Base-by-base conservation (phyloP, 2,888 invertebrate genomes). In the Encarsia formosa region DNA sequence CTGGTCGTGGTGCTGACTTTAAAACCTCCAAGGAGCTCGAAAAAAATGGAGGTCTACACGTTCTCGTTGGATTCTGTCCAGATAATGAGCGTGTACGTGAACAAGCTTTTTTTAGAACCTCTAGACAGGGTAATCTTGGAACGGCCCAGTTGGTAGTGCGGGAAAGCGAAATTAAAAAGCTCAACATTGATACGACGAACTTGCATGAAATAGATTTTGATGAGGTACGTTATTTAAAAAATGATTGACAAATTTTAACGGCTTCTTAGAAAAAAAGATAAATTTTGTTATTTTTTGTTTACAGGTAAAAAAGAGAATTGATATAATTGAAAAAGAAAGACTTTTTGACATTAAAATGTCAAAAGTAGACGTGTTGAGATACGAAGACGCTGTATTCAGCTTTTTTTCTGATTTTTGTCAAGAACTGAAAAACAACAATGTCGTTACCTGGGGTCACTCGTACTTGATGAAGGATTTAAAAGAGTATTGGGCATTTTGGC, bases 371-470 rank as follows among this genome's bases (percentile, higher is more conserved):
- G 56, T 56, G 3, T 22, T 56, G 5, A 24, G 56, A 20, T 56
- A 53, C 41, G 56, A 56, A 32, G 56, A 56, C 8, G 52, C 56
- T 1, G 26, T 56, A 1, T 56, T 56, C 35, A 38, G 32, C 2
- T 16, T 56, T 11, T 56, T 56, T 9, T 56, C 56, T 11, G 47
- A 56, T 29, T 26, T 53, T 6, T 56, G 56, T 9, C 56, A 56
- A 34, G 56, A 56, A 11, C n/a, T 56, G 6, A 56, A 56, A n/a
- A 56, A 56, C 38, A 48, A 24, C 18, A 56, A 56, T 4, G 56
- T 56, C 2, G 50, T 56, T 23, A 56, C 56, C 2, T 56, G 56
- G 56, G 56, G 56, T 9, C 56, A 56, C 18, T 56, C 56, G 13
- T 56, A 53, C 24, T 16, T 52, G 29, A 56, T 56, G 56, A 56